Conservation (phyloP, 1,140 invertebrate genomes). For the Zaprionus ghesquierei region DNA sequence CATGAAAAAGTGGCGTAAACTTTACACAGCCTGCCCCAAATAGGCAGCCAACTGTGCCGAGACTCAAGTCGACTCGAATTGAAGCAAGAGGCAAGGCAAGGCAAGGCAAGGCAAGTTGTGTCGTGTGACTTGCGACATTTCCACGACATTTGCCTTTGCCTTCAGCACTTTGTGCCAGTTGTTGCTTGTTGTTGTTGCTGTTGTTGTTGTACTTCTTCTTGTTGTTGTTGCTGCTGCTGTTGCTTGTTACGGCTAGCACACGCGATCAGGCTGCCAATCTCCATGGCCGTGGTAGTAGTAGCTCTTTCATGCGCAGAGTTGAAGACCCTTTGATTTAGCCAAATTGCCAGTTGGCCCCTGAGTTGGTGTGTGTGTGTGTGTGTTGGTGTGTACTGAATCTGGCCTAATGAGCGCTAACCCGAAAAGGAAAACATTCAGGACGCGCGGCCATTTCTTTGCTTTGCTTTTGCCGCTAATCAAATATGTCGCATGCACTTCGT, state of each 20-base stretch:
- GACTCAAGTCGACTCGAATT: too few relatives aligned
- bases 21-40: slow-evolving; percentile 61
- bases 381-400: slow-evolving; percentile 45
- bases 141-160: slow-evolving; percentile 62
- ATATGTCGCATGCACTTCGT: slow-evolving; percentile 48
- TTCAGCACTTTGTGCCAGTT: slow-evolving; percentile 8
- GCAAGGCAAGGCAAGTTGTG: too few relatives aligned
- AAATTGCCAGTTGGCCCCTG: slow-evolving; percentile 63
- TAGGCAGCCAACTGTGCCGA: slow-evolving; percentile 54
- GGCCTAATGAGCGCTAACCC: slow-evolving; percentile 75
- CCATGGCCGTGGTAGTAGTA: slow-evolving; percentile 24
- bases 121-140: slow-evolving; percentile 72
- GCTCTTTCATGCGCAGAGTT: slow-evolving; percentile 8
- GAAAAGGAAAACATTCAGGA: slow-evolving; percentile 47
- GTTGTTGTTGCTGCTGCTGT: slow-evolving; percentile 4
- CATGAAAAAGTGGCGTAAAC: slow-evolving; percentile 78
- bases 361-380: neutral
- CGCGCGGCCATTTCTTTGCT: slow-evolving; percentile 56
- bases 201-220: neutral
- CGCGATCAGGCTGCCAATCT: slow-evolving; percentile 69
- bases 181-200: slow-evolving; percentile 32
- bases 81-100: too few relatives aligned
- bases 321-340: slow-evolving; percentile 57
- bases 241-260: slow-evolving; percentile 50
- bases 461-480: slow-evolving; percentile 55